Evolutionary conservation across 1,140 invertebrate species (phyloP), one percentile per base, ranked within the genome.

Genomic region (Brachionus koreanus): DNA sequence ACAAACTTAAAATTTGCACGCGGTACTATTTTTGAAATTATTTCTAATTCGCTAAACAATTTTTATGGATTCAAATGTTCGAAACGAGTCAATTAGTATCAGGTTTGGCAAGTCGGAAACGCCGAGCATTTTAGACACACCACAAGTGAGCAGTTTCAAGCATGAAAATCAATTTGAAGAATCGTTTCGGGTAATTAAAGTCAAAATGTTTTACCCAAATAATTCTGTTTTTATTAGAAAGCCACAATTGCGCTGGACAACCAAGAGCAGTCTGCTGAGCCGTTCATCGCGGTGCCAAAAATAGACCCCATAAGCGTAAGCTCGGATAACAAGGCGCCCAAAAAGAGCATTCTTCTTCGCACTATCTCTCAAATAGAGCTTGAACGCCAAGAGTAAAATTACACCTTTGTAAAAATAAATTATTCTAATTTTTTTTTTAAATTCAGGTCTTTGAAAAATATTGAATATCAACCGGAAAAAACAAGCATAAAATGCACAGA

Each of bases 331-430:
- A 69, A 69, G 16, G 69, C 69, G 2, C 69, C 69, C 10, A 74
- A 74, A 33, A 74, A 74, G 33, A 74, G 69, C 39, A 43, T 74
- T 29, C 42, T 74, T 7, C 43, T 46, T 39, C 16, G 69, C 43
- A 74, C 69, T 13, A 74, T 74, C 10, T 74, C 69, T 23, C 69
- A 74, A 74, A 46, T 46, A 3, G 69, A 74, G 7, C 43, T 46
- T 23, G 69, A 74, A 69, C 33, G 37, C 1, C 65, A 69, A 69
- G 65, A 69, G 65, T 69, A 69, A 19, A 39, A 3, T 23, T 9
- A 19, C 49, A 23, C 19, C 19, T 19, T 49, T 10, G 7, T n/a
- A 7, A 10, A 57, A 57, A 57, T 57, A 57, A 57, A 19, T 57
- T 57, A 19, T 57, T 19, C 49, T 57, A 57, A 19, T 23, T 57